Evolutionary conservation across 2,888 invertebrate genomes (phyloP), one percentile per base, ranked within the genome.

Genomic region (Aphelenchoides bicaudatus): DNA sequence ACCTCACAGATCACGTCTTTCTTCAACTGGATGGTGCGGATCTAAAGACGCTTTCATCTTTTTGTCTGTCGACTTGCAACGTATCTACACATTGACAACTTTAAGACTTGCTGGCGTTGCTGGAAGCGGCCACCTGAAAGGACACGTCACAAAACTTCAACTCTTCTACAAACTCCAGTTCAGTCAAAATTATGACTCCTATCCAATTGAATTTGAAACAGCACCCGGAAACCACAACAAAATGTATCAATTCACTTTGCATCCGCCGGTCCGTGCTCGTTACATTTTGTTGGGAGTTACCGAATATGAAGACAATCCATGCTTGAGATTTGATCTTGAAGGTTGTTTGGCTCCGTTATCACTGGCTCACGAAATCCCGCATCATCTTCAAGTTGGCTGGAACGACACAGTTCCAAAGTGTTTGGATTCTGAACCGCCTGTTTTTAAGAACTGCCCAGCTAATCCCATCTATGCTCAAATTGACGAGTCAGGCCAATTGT

Each of bases 101-200:
- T 58, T 79, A 30, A 64, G 79, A 23, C 54, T 79, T 46, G 68
- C 76, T 3, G 79, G 79, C 10, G 78, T 79, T 0, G 76, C 72
- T 16, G 78, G 75, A 28, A 65, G 61, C 39, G 79, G 79, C 2
- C 65, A 67, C 38, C 59, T 79, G 19, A 62, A 71, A n/a, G 93
- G 93, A 49, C 86, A 93, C 62, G 93, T 93, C 1, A 93, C 92
- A 0, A 92, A 93, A 83, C 90, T 94, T 62, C 85, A 93, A 68
- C 91, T 94, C 82, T 94, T 94, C 84, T 93, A 93, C 81, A 94
- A 94, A 80, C 89, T 90, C 82, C 86, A 89, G 23, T 91, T 91
- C 81, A 87, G 85, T 72, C 92, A 92, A 78, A 92, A 92, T 79
- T 93, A 91, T 78, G 91, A 93, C 2, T 91, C 93, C 0, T 93